phyloP scores from a whole-genome alignment of 1,140 invertebrate species.

The Arctopsyche grandis region DNA sequence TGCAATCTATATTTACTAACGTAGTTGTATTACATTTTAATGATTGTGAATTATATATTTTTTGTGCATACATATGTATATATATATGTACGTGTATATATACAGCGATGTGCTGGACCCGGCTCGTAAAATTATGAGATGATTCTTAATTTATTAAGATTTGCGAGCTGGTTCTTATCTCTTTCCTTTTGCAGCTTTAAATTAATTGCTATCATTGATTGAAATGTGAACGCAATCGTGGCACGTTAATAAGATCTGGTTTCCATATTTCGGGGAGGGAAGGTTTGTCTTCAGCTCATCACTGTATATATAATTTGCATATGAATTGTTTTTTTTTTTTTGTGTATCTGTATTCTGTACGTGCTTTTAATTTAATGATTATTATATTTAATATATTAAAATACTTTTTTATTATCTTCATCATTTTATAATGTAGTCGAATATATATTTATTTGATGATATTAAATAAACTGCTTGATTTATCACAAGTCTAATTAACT shows the following conservation, averaged over 20 bases:
- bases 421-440: not conserved
- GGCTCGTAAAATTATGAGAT: not conserved
- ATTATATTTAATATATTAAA: conserved; percentile 27
- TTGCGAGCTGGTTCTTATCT: not conserved
- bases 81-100: conserved; percentile 16
- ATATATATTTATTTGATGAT: not conserved
- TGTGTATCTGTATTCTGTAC: conserved; percentile 25
- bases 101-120: conserved; percentile 24
- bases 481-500: conserved; percentile 25
- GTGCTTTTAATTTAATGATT: conserved; percentile 28
- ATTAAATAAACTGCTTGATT: conserved; percentile 21
- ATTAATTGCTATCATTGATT: not conserved
- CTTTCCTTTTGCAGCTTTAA: not conserved
- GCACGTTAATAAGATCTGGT: not conserved
- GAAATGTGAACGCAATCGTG: not conserved
- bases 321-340: conserved; percentile 4
- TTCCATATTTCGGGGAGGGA: not conserved
- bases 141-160: not conserved
- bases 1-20: too few species aligned
- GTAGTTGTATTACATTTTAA: too few species aligned
- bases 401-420: not conserved
- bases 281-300: conserved; percentile 19
- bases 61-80: conserved; percentile 17
- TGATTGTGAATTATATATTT: too few species aligned
- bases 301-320: conserved; percentile 37